Evolutionary conservation across 2,113 vertebrate genomes (phyloP).

Genomic region (Romanogobio albipinnatus): DNA sequence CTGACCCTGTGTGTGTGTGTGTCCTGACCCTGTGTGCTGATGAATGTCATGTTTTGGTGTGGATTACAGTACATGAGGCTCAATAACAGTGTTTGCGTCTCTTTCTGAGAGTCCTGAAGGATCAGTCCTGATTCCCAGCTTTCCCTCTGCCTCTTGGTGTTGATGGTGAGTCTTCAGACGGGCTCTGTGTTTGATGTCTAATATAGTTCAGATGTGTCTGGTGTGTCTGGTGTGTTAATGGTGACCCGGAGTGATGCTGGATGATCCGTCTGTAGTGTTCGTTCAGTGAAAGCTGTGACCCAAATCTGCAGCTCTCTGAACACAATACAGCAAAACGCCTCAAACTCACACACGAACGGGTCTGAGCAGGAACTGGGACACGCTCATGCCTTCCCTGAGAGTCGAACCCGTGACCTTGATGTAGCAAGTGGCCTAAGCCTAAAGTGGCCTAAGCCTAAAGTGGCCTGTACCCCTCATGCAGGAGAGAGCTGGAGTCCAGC

Average conservation of each 20-base stretch:
- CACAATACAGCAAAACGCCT: conserved; percentile 6
- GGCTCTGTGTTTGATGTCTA: neutral
- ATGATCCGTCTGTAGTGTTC: neutral
- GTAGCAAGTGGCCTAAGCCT: neutral
- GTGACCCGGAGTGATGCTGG: neutral
- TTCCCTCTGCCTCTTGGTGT: too few relatives aligned
- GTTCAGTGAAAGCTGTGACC: neutral
- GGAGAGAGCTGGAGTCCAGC: too few relatives aligned
- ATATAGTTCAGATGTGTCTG: neutral
- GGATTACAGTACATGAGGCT: too few relatives aligned
- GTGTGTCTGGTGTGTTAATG: neutral
- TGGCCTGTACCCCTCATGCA: neutral
- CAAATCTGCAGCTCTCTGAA: conserved; percentile 2
- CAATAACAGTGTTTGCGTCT: too few relatives aligned
- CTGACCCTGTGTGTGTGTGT: conserved; percentile 1
- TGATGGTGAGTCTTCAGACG: neutral
- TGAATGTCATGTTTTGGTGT: neutral
- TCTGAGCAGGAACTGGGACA: neutral
- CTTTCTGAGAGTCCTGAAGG: neutral
- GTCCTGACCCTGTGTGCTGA: neutral
- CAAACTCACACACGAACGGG: neutral
- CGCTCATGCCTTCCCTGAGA: neutral
- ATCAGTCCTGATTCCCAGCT: neutral
- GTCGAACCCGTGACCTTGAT: neutral
- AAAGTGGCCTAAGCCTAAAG: too few relatives aligned